phyloP scores from a whole-genome alignment of 2,113 vertebrate species.

The Ptyas mucosa region DNA sequence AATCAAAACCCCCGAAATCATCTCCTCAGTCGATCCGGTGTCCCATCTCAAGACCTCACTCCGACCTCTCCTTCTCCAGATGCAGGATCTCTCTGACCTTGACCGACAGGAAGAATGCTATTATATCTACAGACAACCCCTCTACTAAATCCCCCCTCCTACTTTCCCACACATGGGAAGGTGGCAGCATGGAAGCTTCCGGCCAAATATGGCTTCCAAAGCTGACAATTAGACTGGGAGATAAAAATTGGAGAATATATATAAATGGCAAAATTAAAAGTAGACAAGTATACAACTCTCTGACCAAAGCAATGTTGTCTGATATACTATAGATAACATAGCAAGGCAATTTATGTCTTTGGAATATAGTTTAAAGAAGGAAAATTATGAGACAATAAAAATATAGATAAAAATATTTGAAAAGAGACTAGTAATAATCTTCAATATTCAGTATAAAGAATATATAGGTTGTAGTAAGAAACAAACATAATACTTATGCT shows the following conservation, averaged over 20 bases:
- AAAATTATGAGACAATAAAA: background rate
- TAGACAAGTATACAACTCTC: background rate
- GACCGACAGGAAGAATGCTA: no score
- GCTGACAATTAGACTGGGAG: background rate
- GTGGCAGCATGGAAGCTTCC: no score
- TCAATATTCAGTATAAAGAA: background rate
- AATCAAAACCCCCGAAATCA: no score
- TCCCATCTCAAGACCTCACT: no score
- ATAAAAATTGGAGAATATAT: background rate
- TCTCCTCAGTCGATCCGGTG: no score
- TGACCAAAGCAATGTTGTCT: background rate
- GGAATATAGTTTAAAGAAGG: background rate
- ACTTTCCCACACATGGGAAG: no score
- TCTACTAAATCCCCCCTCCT: no score
- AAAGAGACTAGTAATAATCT: background rate
- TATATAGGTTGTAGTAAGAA: background rate
- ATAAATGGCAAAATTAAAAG: background rate
- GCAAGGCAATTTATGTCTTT: background rate
- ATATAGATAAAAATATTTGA: background rate
- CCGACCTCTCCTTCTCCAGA: no score
- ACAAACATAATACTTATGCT: background rate
- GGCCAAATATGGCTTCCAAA: no score
- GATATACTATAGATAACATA: background rate
- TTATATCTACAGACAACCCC: no score
- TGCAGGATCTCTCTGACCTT: no score